These are phyloP conservation scores for Leptodactylus fallax DNA, from an alignment of 2,797 vertebrate species.

Conservation along the genomic window DNA sequence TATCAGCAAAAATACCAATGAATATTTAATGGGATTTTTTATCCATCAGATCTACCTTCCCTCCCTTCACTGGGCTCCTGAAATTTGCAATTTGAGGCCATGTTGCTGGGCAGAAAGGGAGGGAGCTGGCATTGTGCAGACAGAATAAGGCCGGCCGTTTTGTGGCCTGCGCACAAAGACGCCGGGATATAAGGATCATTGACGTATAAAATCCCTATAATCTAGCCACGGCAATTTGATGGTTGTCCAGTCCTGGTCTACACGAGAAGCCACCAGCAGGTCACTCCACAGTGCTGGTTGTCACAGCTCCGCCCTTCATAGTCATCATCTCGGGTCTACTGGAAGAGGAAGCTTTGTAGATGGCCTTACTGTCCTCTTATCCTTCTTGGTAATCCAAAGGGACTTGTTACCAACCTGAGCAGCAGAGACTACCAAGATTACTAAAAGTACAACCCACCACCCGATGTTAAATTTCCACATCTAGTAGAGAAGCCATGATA, in stretches of 20 bases:
- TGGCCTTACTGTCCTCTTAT: neutral
- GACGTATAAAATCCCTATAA: neutral
- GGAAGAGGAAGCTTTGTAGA: neutral
- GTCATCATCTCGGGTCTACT: neutral
- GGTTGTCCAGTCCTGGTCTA: neutral
- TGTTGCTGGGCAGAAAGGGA: slow-evolving; percentile 48
- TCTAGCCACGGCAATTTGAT: neutral
- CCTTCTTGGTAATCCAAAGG: neutral
- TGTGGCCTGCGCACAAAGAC: neutral
- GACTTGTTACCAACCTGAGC: neutral
- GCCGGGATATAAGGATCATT: neutral
- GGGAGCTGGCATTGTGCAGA: neutral
- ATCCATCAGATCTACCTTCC: slow-evolving; percentile 57
- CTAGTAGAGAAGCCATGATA: no score
- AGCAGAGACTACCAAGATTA: neutral
- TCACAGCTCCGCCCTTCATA: neutral
- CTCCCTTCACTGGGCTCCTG: slow-evolving; percentile 45
- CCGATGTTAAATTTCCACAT: neutral
- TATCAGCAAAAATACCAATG: slow-evolving; percentile 62
- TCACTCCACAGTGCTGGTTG: neutral
- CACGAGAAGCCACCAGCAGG: no score
- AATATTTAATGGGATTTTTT: slow-evolving; percentile 64
- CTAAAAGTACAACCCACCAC: neutral
- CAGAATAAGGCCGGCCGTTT: neutral
- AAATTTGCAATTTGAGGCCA: slow-evolving; percentile 58